Conservation (phyloP, 1,140 invertebrate genomes). For the Bombus ignitus region DNA sequence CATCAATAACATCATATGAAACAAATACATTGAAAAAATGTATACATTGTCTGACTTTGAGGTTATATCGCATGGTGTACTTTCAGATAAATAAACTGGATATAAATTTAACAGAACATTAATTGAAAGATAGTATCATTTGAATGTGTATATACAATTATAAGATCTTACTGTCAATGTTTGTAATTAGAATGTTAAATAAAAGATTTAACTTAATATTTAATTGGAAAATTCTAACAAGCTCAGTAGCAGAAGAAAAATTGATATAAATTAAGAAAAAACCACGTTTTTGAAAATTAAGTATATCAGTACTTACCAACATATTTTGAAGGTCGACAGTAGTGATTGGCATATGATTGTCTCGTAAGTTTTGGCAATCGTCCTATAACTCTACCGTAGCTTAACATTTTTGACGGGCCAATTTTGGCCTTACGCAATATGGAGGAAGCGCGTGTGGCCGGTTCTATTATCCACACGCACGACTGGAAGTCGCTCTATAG, state of each 20-base stretch:
- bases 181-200: neutral
- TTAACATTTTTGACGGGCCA: constrained; percentile 63
- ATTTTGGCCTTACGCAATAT: constrained; percentile 72
- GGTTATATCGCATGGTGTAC: constrained; percentile 47
- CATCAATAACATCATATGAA: neutral
- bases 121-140: neutral
- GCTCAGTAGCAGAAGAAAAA: constrained; percentile 10
- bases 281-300: neutral
- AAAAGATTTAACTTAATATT: neutral
- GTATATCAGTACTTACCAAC: constrained; percentile 17
- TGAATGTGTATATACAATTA: neutral
- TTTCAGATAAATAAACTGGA: neutral
- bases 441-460: constrained; percentile 61
- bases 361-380: constrained; percentile 54
- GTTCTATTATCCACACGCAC: constrained; percentile 46
- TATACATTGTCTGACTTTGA: neutral
- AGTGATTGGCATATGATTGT: constrained; percentile 43
- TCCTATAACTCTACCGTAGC: constrained; percentile 52
- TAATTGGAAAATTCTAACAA: neutral
- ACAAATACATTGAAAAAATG: neutral
- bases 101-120: constrained; percentile 23
- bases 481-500: constrained; percentile 38
- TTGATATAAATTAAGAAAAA: neutral
- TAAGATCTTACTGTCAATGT: neutral
- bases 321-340: constrained; percentile 56